Percentiles rank a stretch among this genome's conserved stretches.
Conservation (phyloP, 2,797 vertebrate species). For the Sphenopsis melanotis region DNA sequence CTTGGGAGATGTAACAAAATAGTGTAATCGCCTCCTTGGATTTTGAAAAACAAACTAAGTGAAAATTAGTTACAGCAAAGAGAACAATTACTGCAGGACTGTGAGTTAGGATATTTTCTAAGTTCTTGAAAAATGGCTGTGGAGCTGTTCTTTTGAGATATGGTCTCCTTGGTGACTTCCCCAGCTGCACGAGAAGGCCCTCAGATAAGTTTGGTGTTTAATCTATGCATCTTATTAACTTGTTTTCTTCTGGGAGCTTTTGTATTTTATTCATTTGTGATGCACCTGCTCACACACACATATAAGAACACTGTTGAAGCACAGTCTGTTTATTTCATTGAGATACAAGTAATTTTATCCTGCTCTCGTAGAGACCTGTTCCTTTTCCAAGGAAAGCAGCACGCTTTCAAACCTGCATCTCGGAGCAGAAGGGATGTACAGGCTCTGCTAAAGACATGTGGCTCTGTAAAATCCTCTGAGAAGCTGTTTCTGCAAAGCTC, state of each 20-base stretch:
- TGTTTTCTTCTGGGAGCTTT: neutral
- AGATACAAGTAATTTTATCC: neutral
- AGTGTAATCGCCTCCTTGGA: neutral
- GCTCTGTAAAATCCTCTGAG: neutral
- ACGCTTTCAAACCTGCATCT: neutral
- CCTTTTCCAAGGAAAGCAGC: neutral
- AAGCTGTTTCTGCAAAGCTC: neutral
- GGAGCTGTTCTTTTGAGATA: neutral
- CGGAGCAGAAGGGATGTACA: neutral
- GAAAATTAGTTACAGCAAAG: neutral
- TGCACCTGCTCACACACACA: accelerated
- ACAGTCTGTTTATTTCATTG: neutral
- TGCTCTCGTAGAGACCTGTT: neutral
- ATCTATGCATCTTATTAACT: neutral
- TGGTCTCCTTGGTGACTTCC: neutral
- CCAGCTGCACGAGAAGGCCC: neutral
- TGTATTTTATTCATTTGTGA: neutral
- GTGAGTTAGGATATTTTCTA: neutral
- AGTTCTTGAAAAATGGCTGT: neutral
- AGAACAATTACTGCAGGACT: neutral
- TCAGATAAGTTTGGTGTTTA: neutral
- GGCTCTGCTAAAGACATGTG: neutral
- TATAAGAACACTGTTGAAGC: neutral
- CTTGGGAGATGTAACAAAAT: neutral
- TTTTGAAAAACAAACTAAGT: neutral